A percentile compares a stretch with the other conserved stretches of the same genome.
These are phyloP conservation scores for Anorthoa munda DNA, from an alignment of 2,888 invertebrate genomes.

Conservation along the genomic window DNA sequence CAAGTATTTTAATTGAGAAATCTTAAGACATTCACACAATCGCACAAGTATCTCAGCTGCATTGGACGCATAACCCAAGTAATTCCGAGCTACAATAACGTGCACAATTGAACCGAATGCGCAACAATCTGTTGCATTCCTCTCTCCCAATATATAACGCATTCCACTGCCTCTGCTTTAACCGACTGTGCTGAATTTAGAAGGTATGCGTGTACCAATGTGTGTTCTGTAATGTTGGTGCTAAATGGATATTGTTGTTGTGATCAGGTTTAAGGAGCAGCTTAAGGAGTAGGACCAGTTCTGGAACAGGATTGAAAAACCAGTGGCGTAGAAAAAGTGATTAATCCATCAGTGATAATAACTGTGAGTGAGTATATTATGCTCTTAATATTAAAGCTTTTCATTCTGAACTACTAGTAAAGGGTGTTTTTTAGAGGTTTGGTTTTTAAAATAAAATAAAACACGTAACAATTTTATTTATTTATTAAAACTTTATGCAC, in stretches of 20 bases:
- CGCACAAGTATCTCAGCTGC: neutral
- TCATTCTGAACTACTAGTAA: no score
- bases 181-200: slow-evolving; percentile 51
- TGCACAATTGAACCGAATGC: slow-evolving; percentile 8
- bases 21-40: neutral
- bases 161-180: slow-evolving; percentile 36
- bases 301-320: neutral
- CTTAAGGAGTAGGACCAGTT: neutral
- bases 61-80: neutral
- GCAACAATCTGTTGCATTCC: slow-evolving; percentile 50
- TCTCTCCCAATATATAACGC: slow-evolving; percentile 25
- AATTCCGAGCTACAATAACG: neutral
- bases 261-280: neutral
- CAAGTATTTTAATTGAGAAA: no score
- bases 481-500: no score
- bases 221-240: slow-evolving; percentile 3
- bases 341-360: no score
- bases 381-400: no score
- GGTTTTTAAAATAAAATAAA: no score
- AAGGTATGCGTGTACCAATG: slow-evolving; percentile 36
- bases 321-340: neutral
- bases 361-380: no score
- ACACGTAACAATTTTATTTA: no score
- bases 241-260: neutral
- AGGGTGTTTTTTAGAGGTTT: no score